Percentiles rank a stretch among this genome's conserved stretches.
phyloP scores from a whole-genome alignment of 2,797 vertebrate species.

The Sebastes diploproa region DNA sequence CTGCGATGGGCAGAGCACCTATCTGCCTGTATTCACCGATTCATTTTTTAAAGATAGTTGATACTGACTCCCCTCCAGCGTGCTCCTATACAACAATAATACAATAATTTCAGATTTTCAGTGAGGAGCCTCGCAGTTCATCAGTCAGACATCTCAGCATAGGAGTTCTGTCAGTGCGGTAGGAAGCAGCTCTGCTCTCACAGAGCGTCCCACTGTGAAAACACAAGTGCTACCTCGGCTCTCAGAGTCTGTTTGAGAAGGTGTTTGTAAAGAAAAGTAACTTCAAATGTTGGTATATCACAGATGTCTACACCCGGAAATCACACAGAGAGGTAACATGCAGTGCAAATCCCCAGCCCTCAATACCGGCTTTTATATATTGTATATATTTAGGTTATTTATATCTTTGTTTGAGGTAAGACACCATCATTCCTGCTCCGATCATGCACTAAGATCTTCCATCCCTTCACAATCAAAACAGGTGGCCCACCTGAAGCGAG shows the following conservation, averaged over 20 bases:
- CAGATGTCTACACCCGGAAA: conserved; percentile 3
- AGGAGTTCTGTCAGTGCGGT: conserved; percentile 6
- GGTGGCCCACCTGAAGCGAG: background rate
- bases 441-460: background rate
- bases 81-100: background rate
- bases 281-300: background rate
- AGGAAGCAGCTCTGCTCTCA: conserved; percentile 7
- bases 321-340: background rate
- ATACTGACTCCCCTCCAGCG: conserved; percentile 21
- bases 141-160: conserved; percentile 29
- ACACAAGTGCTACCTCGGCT: conserved; percentile 26
- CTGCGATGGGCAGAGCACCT: conserved; percentile 11
- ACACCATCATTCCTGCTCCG: background rate
- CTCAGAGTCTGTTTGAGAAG: background rate
- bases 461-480: background rate
- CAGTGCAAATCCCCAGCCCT: background rate
- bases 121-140: conserved; percentile 24
- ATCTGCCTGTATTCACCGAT: conserved; percentile 5
- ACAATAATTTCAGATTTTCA: conserved; percentile 35
- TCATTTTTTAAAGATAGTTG: conserved; percentile 15
- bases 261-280: conserved; percentile 34
- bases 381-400: background rate
- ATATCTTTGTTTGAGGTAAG: background rate
- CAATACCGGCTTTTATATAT: background rate
- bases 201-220: conserved; percentile 16